Conservation (phyloP, 2,888 invertebrate species). For the Bibio marci region DNA sequence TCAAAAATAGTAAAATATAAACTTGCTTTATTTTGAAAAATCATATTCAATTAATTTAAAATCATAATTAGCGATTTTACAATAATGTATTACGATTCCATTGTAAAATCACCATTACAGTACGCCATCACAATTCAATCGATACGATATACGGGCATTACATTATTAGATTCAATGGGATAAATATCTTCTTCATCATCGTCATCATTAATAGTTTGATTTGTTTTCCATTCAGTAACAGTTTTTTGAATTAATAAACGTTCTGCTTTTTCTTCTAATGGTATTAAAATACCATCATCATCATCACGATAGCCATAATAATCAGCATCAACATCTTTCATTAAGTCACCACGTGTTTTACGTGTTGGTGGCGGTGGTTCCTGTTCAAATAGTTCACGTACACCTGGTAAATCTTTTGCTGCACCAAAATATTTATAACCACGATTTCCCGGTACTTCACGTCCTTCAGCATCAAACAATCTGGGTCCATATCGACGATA, state of each 20-base stretch:
- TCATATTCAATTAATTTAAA: no score
- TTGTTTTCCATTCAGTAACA: slow-evolving; percentile 56
- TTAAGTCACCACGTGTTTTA: slow-evolving; percentile 87
- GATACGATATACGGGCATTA: no score
- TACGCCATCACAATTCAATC: no score
- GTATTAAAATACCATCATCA: slow-evolving; percentile 88
- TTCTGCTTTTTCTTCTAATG: slow-evolving; percentile 70
- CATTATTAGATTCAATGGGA: slow-evolving; percentile 29
- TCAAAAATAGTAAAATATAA: no score
- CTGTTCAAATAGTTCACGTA: slow-evolving; percentile 92
- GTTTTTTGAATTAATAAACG: slow-evolving; percentile 41
- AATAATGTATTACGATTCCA: no score
- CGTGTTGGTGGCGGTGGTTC: slow-evolving; percentile 80
- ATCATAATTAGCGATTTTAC: no score
- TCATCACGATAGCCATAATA: slow-evolving; percentile 99
- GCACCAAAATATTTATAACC: slow-evolving; percentile 99
- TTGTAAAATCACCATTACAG: slow-evolving; percentile 3
- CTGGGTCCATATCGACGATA: slow-evolving; percentile 80
- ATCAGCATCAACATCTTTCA: slow-evolving; percentile 96
- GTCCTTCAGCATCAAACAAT: slow-evolving; percentile 84
- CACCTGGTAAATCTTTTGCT: slow-evolving; percentile 94
- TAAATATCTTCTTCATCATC: slow-evolving; percentile 59
- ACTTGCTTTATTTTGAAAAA: no score
- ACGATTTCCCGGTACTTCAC: slow-evolving; percentile 93
- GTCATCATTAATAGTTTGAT: slow-evolving; percentile 36